These are phyloP conservation scores for Pseudococcus jackbeardsleyi DNA, from an alignment of 2,888 invertebrate species.

Conservation along the genomic window DNA sequence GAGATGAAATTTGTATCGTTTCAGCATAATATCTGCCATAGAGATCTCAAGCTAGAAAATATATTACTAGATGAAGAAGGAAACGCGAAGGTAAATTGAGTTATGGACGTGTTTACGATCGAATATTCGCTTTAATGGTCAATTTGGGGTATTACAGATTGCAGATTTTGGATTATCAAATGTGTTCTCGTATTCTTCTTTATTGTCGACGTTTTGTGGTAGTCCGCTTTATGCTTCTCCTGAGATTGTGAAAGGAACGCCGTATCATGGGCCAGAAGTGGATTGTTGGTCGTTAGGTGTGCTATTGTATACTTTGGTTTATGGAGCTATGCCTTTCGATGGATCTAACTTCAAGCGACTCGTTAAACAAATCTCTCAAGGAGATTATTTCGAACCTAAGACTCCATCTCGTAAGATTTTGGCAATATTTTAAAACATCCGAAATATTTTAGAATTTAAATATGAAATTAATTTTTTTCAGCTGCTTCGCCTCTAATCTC, in stretches of 20 bases:
- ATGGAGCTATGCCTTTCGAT: slow-evolving; percentile 99
- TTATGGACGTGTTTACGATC: background rate
- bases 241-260: slow-evolving; percentile 96
- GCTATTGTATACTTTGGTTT: slow-evolving; percentile 95
- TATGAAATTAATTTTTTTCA: slow-evolving; percentile 71
- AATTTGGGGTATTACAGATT: slow-evolving; percentile 76
- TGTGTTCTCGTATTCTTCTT: slow-evolving; percentile 89
- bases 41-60: slow-evolving; percentile 96
- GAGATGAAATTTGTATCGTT: slow-evolving; percentile 66
- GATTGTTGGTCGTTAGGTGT: slow-evolving; percentile 86
- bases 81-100: slow-evolving; percentile 85
- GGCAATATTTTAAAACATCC: background rate
- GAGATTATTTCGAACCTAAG: slow-evolving; percentile 97
- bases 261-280: slow-evolving; percentile 97
- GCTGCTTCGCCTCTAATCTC: slow-evolving; percentile 94
- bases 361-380: slow-evolving; percentile 79
- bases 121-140: background rate
- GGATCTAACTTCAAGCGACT: slow-evolving; percentile 97
- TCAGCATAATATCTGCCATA: slow-evolving; percentile 93
- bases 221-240: slow-evolving; percentile 97
- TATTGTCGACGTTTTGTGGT: slow-evolving; percentile 94
- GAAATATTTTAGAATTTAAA: background rate
- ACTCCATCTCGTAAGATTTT: slow-evolving; percentile 77
- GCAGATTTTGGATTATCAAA: slow-evolving; percentile 99
- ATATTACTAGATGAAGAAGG: slow-evolving; percentile 92